These are phyloP conservation scores for Phymastichus coffea DNA, from an alignment of 1,140 invertebrate genomes.

Conservation along the genomic window DNA sequence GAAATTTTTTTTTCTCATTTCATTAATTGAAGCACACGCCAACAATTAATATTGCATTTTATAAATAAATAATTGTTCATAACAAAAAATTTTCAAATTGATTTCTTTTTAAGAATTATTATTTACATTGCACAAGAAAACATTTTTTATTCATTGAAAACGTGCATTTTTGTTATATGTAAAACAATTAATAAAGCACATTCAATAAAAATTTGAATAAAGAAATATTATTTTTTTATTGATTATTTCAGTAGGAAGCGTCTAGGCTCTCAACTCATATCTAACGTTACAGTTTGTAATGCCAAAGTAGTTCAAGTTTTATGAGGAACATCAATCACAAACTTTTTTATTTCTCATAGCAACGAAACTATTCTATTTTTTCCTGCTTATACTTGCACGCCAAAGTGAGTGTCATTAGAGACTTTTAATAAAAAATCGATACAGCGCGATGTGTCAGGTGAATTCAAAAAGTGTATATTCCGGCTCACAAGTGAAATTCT, in stretches of 20 bases:
- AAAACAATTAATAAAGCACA: no score
- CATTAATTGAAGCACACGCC: not conserved
- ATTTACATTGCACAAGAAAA: no score
- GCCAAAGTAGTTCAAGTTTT: not conserved
- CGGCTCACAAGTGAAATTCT: not conserved
- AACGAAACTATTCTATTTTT: not conserved
- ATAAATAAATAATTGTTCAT: not conserved
- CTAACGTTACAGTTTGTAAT: no score
- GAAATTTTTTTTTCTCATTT: constrained; percentile 32
- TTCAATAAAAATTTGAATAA: no score
- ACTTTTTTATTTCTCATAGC: not conserved
- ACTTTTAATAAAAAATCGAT: constrained; percentile 12
- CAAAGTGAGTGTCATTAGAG: not conserved
- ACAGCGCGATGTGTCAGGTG: not conserved
- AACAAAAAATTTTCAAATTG: not conserved
- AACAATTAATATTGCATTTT: constrained; percentile 1
- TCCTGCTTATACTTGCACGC: not conserved
- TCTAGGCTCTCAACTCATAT: no score
- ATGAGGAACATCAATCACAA: not conserved
- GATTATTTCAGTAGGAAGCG: no score
- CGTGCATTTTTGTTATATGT: no score
- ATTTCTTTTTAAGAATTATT: not conserved
- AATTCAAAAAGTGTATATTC: not conserved
- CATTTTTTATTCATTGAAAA: not conserved
- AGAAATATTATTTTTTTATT: no score